Base-by-base conservation (phyloP, 2,113 vertebrate species). In the Pachycephala philippinensis region DNA sequence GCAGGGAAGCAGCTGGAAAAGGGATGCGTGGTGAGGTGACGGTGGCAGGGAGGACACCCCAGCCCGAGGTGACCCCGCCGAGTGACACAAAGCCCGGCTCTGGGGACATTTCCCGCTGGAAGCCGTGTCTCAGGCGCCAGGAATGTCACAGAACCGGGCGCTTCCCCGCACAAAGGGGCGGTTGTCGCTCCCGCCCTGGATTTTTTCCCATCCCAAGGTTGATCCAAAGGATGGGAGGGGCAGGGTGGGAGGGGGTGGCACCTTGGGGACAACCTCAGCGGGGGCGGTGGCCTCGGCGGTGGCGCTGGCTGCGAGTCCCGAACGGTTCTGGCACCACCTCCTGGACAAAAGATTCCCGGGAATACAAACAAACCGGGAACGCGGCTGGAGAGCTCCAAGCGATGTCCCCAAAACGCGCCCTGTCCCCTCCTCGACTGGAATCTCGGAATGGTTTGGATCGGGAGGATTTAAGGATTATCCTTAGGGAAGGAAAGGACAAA, bases 241-340 rank as follows among this genome's bases (percentile, higher is more conserved):
- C 2, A 2, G 27, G 28, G 4, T 7, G 61, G 39, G 33, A 56
- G 50, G 61, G 17, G 80, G 54, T 1, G 54, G 0, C 66, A n/a
- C 44, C 31, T 42, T 2, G 75, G 75, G 75, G 75, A 78, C 75
- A 63, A 4, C 35, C 26, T 3, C 17, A 3, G 31, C 14, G 60
- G 18, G 20, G 15, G 13, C 3, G 13, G 53, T 10, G 90, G 70
- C 70, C 27, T 45, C 6, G 7, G 47, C 22, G 60, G 71, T 18
- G 1, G 19, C 11, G 6, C 53, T 0, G n/a, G 35, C 40, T 3
- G 60, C 4, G 11, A 5, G 16, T 45, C 47, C 61, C 4, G 2
- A 1, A 61, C 59, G 4, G 52, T 15, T 91, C 89, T 95, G 94
- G 95, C 94, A 85, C 95, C 96, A 93, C 83, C 97, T 96, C 68